A percentile compares a stretch with the other conserved stretches of the same genome.
Evolutionary conservation across 2,113 vertebrate species (phyloP).

Genomic region (Equus przewalskii): DNA sequence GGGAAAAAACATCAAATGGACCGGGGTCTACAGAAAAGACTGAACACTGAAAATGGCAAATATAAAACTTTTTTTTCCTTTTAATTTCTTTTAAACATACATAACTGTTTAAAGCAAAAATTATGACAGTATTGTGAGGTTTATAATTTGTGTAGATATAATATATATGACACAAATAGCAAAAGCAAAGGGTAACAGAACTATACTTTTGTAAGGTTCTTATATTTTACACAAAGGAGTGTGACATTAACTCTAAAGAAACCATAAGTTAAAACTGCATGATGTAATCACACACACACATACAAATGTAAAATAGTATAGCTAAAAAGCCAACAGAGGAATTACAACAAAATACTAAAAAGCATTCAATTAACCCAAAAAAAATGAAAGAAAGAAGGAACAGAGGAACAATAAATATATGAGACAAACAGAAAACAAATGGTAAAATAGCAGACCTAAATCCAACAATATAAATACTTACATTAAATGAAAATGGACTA

Average conservation of each 20-base stretch:
- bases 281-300: not conserved
- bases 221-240: not conserved
- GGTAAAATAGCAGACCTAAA: not conserved
- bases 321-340: not conserved
- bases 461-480: not conserved
- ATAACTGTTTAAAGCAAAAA: conserved; percentile 20
- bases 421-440: not conserved
- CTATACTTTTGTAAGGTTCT: not conserved
- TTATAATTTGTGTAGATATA: not conserved
- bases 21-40: not conserved
- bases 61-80: not conserved
- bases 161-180: not conserved
- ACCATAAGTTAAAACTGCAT: not conserved
- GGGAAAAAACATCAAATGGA: not conserved
- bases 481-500: not conserved
- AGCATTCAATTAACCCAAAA: conserved; percentile 8
- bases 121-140: not conserved
- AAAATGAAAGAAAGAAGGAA: not conserved
- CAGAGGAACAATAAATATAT: not conserved
- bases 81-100: not conserved
- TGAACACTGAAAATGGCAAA: not conserved
- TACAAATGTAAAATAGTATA: not conserved
- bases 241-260: not conserved
- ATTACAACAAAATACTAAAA: not conserved
- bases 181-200: not conserved